Evolutionary conservation across 1,140 invertebrate species (phyloP), one percentile per base, ranked within the genome.

Genomic region (Antheraea pernyi): DNA sequence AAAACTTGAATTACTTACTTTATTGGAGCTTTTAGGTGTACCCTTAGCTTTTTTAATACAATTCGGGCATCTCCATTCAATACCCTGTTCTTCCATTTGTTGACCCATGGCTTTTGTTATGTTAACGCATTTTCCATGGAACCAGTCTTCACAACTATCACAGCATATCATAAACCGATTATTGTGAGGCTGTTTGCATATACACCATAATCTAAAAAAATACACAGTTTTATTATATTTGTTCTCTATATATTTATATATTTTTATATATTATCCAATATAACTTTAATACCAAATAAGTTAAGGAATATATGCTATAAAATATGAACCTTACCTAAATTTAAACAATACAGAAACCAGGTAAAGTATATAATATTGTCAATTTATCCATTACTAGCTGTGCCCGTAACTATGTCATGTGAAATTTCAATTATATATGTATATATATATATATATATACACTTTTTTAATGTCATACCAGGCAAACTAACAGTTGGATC

Each of bases 81-180:
- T 95, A 5, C 97, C 96, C 73, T 97, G 94, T 61, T 96, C 94
- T 87, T 99, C 98, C 97, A 99, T 98, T 88, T 97, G 95, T 81
- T 96, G 95, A 16, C 97, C 96, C 95, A 97, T 97, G 2, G 95
- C 95, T 93, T 98, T 98, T 16, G 97, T 98, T 7, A 99, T 96
- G 72, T 97, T 97, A 7, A 99, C 98, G 93, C 98, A 99, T 81
- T 97, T 97, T 8, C 98, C 98, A 90, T 99, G 98, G 84, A 98
- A 99, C 98, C 98, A 99, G 81, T 99, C 98, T 86, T 98, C 97
- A 91, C 98, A 99, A 0, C 95, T 94, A 89, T 99, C 98, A 88
- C 98, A 99, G 85, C 97, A 98, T 82, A 99, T 99, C 98, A 99
- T 99, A 87, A 99, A 99, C 39, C 98, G 94, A 92, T 99, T 98